These are phyloP conservation scores for Brachionus calyciflorus DNA, from an alignment of 1,140 invertebrate genomes.

Conservation along the genomic window DNA sequence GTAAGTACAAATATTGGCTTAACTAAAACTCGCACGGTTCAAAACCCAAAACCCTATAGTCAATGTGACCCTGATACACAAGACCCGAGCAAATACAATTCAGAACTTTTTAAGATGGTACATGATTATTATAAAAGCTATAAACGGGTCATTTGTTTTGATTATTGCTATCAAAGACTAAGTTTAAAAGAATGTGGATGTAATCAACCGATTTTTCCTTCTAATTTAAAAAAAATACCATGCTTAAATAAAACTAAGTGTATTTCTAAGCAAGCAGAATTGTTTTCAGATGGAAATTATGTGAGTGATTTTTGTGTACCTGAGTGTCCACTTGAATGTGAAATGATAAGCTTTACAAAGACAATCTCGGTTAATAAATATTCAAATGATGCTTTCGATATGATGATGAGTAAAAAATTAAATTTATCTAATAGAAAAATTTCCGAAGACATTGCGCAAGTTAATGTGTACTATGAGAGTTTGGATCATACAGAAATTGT, in stretches of 20 bases:
- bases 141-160: neutral
- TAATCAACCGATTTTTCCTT: neutral
- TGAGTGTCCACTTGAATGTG: slow-evolving; percentile 32
- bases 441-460: neutral
- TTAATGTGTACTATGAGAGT: neutral
- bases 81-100: neutral
- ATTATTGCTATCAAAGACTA: neutral
- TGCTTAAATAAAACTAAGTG: too few species aligned
- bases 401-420: neutral
- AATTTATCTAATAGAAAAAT: neutral
- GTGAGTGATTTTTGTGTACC: neutral
- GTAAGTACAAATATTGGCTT: slow-evolving; percentile 1
- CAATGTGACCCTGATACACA: neutral
- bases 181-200: neutral
- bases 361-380: neutral
- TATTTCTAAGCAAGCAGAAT: too few species aligned
- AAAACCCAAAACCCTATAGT: neutral
- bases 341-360: neutral
- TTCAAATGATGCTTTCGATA: neutral
- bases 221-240: neutral
- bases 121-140: neutral
- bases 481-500: neutral
- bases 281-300: neutral
- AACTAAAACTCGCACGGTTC: neutral
- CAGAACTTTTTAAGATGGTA: neutral